phyloP scores from a whole-genome alignment of 2,113 vertebrate genomes.

The Sphyrna mokarran region DNA sequence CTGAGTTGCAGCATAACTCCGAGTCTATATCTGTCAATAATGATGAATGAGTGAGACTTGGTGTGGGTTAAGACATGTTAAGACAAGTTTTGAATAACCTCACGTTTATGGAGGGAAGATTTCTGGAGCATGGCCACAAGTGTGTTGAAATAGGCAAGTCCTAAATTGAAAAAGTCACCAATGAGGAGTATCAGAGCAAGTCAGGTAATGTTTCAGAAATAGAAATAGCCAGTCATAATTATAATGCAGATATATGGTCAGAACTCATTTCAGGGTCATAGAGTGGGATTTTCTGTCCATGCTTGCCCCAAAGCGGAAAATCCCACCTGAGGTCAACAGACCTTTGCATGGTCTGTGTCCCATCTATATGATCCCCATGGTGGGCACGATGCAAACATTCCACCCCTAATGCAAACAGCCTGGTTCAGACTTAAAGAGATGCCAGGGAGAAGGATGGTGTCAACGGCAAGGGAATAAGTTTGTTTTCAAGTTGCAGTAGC shows the following conservation, averaged over 20 bases:
- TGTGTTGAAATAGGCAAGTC: neutral
- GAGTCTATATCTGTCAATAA: neutral
- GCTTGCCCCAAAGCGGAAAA: no score
- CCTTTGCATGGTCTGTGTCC: no score
- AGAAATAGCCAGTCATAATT: neutral
- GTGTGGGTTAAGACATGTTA: neutral
- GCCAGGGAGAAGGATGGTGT: neutral
- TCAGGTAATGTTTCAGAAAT: neutral
- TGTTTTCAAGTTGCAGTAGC: neutral
- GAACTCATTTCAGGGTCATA: neutral
- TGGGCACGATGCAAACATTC: no score
- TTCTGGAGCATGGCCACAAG: neutral
- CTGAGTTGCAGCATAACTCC: neutral
- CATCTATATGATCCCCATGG: no score
- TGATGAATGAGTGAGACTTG: neutral
- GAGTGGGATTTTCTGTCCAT: no score
- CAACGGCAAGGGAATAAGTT: neutral
- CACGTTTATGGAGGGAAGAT: neutral
- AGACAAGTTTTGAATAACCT: neutral
- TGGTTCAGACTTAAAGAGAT: neutral
- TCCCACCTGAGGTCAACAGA: no score
- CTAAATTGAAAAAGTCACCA: neutral
- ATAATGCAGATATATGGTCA: neutral
- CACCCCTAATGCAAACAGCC: neutral
- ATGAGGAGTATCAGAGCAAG: neutral